Evolutionary conservation across 2,797 vertebrate species (phyloP).

Genomic region (Atherinosoma microstoma): DNA sequence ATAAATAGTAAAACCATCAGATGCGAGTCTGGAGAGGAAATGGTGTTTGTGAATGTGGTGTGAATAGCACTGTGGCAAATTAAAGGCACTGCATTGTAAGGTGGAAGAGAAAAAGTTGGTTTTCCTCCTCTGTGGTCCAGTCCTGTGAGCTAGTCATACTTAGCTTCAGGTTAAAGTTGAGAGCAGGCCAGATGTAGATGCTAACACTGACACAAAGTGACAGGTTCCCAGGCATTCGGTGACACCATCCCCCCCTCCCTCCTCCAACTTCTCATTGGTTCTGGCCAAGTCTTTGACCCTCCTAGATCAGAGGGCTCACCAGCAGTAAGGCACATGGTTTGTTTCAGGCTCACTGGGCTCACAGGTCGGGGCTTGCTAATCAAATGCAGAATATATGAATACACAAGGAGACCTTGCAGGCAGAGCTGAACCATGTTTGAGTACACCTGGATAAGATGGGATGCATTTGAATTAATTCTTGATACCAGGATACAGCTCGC

Average conservation of each 20-base stretch:
- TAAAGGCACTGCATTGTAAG: slow-evolving; percentile 46
- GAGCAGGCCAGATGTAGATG: slow-evolving; percentile 73
- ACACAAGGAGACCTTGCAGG: slow-evolving; percentile 61
- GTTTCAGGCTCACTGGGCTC: slow-evolving; percentile 42
- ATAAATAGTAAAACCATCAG: neutral
- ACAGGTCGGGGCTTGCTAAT: slow-evolving; percentile 62
- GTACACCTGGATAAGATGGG: slow-evolving; percentile 67
- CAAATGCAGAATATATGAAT: slow-evolving; percentile 76
- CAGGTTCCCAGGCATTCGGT: slow-evolving; percentile 84
- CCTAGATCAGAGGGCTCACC: slow-evolving; percentile 66
- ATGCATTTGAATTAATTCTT: slow-evolving; percentile 56
- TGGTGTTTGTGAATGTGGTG: neutral
- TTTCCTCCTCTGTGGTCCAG: slow-evolving; percentile 49
- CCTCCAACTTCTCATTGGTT: slow-evolving; percentile 64
- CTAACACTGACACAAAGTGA: slow-evolving; percentile 82
- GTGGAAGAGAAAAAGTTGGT: slow-evolving; percentile 62
- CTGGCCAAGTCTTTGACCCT: slow-evolving; percentile 75
- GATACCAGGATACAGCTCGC: slow-evolving; percentile 42
- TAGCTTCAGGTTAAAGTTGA: slow-evolving; percentile 75
- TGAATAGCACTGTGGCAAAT: neutral
- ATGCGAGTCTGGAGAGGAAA: neutral
- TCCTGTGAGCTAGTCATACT: slow-evolving; percentile 71
- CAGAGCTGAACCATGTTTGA: slow-evolving; percentile 48
- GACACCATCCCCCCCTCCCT: slow-evolving; percentile 68
- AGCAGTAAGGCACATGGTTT: slow-evolving; percentile 56